Evolutionary conservation across 2,888 invertebrate species (phyloP).

Genomic region (Polia nebulosa): DNA sequence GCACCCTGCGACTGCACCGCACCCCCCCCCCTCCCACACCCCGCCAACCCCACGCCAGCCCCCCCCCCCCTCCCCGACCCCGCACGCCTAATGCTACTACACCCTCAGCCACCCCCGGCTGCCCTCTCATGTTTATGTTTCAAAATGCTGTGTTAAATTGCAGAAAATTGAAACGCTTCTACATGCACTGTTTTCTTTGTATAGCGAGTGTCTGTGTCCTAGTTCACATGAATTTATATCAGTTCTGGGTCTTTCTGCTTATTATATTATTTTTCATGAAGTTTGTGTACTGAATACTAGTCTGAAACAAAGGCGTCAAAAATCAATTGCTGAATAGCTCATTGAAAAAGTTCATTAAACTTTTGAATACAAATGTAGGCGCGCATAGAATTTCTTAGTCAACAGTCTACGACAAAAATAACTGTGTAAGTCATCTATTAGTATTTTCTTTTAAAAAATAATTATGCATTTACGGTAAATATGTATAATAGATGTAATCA

Average conservation of each 20-base stretch:
- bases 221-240: conserved; percentile 48
- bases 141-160: conserved; percentile 59
- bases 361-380: conserved; percentile 6
- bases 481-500: not conserved
- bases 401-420: not conserved
- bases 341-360: conserved; percentile 1
- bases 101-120: conserved; percentile 56
- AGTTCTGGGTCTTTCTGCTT: conserved; percentile 14
- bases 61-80: conserved; percentile 66
- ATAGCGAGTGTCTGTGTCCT: conserved; percentile 43
- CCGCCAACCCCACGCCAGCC: conserved; percentile 57
- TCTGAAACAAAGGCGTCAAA: not conserved
- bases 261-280: not conserved
- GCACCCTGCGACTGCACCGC: conserved; percentile 90
- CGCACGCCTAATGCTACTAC: conserved; percentile 69
- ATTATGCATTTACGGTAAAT: too few species aligned
- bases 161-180: conserved; percentile 50
- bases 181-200: conserved; percentile 43
- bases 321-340: conserved; percentile 8
- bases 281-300: not conserved
- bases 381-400: not conserved
- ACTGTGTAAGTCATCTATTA: too few species aligned
- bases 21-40: conserved; percentile 72
- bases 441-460: too few species aligned
- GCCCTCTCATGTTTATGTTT: conserved; percentile 62